Evolutionary conservation across 2,113 vertebrate genomes (phyloP), one percentile per base, ranked within the genome.

Genomic region (Prietella phreatophila): DNA sequence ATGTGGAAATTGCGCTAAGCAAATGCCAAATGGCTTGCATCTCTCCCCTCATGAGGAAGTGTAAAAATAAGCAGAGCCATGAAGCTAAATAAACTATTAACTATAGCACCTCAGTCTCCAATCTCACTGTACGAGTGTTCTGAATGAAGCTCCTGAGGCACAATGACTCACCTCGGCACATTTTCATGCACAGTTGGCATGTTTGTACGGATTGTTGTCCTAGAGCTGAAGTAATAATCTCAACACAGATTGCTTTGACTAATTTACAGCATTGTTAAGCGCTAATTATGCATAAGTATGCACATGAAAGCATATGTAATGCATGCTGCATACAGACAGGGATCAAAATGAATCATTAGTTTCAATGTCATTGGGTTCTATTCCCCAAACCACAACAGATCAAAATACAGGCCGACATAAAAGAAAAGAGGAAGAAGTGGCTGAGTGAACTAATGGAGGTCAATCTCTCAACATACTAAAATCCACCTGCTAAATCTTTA

Each of bases 1-100:
- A 87, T 88, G 73, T 85, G 42, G 85, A 71, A 82, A 83, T 89
- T 85, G 80, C 85, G 89, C 81, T 33, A n/a, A 25, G 30, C 61
- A 36, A 73, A 75, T 87, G 85, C 71, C 63, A 79, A 85, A 87
- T 69, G 22, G 2, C 13, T 47, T 76, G 71, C 10, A 47, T 75
- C 36, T 75, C 20, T 42, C 71, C 39, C 25, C 22, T 25, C 36
- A 39, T 5, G 10, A 75, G 1, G 86, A 88, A 89, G 88, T 81
- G 88, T 82, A 91, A 91, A 92, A 93, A 92, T 90, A 91, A 76
- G 85, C 87, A 69, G 13, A 86, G 92, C 89, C 42, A 88, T 58
- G 85, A 91, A 91, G 89, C 86, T 92, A 92, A 94, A 93, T 93
- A 90, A 85, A 91, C 84, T 87, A 91, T 92, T 91, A 93, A 92